These are phyloP conservation scores for Acyrthosiphon pisum DNA, from an alignment of 1,140 invertebrate genomes.

Conservation along the genomic window DNA sequence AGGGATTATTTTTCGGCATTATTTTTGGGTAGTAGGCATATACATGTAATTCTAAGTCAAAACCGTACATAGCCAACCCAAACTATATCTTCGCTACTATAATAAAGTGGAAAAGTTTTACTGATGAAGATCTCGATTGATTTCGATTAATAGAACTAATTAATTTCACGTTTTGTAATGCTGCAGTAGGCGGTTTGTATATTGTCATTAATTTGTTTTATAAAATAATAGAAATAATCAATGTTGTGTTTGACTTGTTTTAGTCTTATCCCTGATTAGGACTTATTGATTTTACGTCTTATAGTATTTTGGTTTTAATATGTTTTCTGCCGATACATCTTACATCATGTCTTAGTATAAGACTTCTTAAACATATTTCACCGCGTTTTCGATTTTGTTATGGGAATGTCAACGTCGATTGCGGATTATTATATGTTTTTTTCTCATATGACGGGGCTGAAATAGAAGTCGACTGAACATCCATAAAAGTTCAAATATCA, in stretches of 20 bases:
- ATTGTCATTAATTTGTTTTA: not conserved
- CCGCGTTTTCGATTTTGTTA: not conserved
- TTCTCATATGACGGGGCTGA: not conserved
- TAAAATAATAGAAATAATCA: not conserved
- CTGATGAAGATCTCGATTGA: not conserved
- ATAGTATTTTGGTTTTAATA: slow-evolving; percentile 25
- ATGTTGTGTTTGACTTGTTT: not conserved
- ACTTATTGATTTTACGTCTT: slow-evolving; percentile 15
- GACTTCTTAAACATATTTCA: not conserved
- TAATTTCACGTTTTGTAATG: not conserved
- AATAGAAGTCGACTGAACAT: not conserved
- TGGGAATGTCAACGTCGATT: not conserved
- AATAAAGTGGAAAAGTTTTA: not conserved
- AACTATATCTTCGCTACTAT: not conserved
- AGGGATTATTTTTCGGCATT: not conserved
- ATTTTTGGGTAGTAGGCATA: not conserved
- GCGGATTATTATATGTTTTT: not conserved
- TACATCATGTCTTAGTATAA: not conserved
- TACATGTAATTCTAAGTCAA: not conserved
- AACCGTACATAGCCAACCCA: not conserved
- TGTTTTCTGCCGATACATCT: not conserved
- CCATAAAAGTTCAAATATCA: not conserved
- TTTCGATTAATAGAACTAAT: not conserved
- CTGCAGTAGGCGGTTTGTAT: not conserved
- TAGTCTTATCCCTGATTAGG: not conserved